Evolutionary conservation across 2,888 invertebrate species (phyloP).

Genomic region (Xestia sexstrigata): DNA sequence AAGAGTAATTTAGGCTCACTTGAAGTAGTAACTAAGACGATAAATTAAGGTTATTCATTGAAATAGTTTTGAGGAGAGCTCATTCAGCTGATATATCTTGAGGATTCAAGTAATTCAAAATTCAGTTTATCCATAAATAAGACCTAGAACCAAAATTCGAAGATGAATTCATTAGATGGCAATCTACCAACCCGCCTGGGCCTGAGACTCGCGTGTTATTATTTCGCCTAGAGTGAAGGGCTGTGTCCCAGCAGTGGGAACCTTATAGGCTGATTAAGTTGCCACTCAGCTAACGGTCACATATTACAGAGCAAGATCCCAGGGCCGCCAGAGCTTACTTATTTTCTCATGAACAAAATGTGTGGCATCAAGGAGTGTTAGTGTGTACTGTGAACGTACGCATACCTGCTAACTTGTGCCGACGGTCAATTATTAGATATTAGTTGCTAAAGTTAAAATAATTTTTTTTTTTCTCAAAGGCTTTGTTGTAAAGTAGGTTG

Average conservation of each 20-base stretch:
- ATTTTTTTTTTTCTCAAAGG: no score
- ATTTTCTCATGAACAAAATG: no score
- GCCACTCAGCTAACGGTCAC: background rate
- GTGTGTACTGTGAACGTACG: no score
- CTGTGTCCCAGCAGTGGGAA: background rate
- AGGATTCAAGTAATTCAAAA: background rate
- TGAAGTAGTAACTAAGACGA: constrained; percentile 12
- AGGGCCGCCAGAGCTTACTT: no score
- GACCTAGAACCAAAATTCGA: background rate
- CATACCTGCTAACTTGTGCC: no score
- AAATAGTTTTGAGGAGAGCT: constrained; percentile 9
- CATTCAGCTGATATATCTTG: background rate
- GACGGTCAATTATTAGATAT: no score
- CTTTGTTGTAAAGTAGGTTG: no score
- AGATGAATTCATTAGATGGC: no score
- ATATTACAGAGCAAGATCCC: no score
- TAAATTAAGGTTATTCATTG: constrained; percentile 32
- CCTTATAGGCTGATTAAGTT: background rate
- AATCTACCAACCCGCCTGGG: background rate
- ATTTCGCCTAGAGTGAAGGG: background rate
- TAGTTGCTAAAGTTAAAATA: no score
- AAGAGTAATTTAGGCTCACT: constrained; percentile 6
- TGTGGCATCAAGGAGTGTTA: no score
- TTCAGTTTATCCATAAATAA: background rate
- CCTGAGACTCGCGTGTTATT: background rate